These are phyloP conservation scores for Megaceryle alcyon DNA, from an alignment of 2,797 vertebrate genomes.

Conservation along the genomic window DNA sequence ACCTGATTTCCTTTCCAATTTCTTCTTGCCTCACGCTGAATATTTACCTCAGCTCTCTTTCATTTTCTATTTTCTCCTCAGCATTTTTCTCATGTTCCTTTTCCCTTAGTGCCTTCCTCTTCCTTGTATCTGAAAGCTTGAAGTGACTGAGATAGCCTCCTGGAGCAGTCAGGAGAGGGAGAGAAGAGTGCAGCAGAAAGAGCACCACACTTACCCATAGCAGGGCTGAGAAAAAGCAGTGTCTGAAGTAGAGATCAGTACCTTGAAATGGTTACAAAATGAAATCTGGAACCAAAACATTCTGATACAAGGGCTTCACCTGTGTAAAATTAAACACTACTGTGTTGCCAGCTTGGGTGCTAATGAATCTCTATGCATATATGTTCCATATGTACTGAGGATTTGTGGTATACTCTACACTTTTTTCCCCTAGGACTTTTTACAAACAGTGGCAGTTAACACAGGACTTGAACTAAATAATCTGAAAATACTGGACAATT, in stretches of 20 bases:
- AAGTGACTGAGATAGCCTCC: neutral
- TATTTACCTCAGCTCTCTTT: neutral
- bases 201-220: neutral
- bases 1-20: neutral
- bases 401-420: neutral
- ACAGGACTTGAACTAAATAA: conserved; percentile 82
- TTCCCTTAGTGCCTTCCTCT: neutral
- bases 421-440: conserved; percentile 79
- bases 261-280: neutral
- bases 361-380: neutral
- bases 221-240: neutral
- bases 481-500: conserved; percentile 71
- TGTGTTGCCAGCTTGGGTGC: neutral
- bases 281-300: neutral
- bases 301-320: neutral
- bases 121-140: neutral
- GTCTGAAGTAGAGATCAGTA: neutral
- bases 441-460: conserved; percentile 80
- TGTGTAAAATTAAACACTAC: neutral
- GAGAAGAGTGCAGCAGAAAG: neutral
- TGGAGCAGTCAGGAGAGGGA: neutral
- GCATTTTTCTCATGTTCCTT: neutral
- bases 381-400: neutral
- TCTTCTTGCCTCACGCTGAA: neutral
- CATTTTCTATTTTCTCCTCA: neutral